Evolutionary conservation across 2,888 invertebrate genomes (phyloP), one percentile per base, ranked within the genome.

Genomic region (Hoplodrina blanda): DNA sequence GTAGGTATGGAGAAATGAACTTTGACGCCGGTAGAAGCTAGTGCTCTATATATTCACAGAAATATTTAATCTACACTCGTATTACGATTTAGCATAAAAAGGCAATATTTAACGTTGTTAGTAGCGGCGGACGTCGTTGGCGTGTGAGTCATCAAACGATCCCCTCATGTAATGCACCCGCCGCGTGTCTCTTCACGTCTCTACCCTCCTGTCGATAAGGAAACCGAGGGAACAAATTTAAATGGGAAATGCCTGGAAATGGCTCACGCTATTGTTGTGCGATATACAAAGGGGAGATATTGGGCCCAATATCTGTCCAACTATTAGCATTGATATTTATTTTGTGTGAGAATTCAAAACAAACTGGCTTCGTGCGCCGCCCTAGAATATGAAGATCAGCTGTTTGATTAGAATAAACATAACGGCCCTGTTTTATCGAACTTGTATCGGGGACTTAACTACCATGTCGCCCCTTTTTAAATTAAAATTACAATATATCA

Each of bases 161-260:
- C 87, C 84, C 88, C 84, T 83, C 79, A 72, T 75, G 81, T 73
- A 82, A 76, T 85, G 86, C 85, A 85, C 76, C 81, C 87, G 81
- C 78, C 88, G 83, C 81, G 84, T 83, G 88, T 87, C 84, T 84
- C 81, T 65, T 84, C 80, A 79, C 78, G 66, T 76, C 84, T 74
- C 84, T 83, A 86, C 90, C 89, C 90, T 87, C 88, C 85, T 74
- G 86, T 88, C 91, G 92, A 93, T 92, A 93, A 92, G 92, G 91
- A 93, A 92, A 89, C 89, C 87, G 87, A 90, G 94, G 93, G 94
- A 91, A 91, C 93, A 90, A 91, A 93, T 93, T 93, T 91, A 93
- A 94, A 94, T 91, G 91, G 94, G 93, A 94, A 94, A 93, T 90
- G 93, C 91, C 93, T 94, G 92, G 93, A 95, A 94, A 94, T 93